Percentiles rank a stretch among this genome's conserved stretches.
Evolutionary conservation across 2,888 invertebrate genomes (phyloP).

Genomic region (Oxystoma pomonae): DNA sequence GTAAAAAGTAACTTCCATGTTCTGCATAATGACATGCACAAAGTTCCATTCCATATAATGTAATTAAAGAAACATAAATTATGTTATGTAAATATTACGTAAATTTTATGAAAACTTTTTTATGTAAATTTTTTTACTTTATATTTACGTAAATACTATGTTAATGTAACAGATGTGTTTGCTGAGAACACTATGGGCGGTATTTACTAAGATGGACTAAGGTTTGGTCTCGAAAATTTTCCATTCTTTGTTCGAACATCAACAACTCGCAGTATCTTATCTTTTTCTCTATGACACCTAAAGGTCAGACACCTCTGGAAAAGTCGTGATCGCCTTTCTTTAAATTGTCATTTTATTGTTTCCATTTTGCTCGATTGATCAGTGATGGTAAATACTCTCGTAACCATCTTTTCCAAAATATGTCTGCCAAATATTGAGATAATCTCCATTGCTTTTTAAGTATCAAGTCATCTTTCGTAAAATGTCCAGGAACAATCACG

Average conservation of each 20-base stretch:
- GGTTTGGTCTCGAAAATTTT: background rate
- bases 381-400: constrained; percentile 10
- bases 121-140: too few relatives aligned
- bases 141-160: too few relatives aligned
- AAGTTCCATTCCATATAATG: too few relatives aligned
- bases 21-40: too few relatives aligned
- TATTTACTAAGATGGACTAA: too few relatives aligned
- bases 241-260: background rate
- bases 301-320: background rate
- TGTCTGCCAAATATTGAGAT: constrained; percentile 7
- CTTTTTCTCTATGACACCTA: background rate
- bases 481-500: constrained; percentile 7
- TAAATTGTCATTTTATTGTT: background rate
- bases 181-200: too few relatives aligned
- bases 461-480: constrained; percentile 1
- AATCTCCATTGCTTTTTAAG: constrained; percentile 10
- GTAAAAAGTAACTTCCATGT: too few relatives aligned
- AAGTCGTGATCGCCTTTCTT: background rate
- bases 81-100: too few relatives aligned
- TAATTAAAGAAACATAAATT: too few relatives aligned
- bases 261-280: background rate
- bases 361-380: constrained; percentile 4
- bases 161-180: too few relatives aligned
- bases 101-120: too few relatives aligned
- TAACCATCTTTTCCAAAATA: constrained; percentile 11